Base-by-base conservation (phyloP, 2,888 invertebrate species). In the Limnephilus auricula region DNA sequence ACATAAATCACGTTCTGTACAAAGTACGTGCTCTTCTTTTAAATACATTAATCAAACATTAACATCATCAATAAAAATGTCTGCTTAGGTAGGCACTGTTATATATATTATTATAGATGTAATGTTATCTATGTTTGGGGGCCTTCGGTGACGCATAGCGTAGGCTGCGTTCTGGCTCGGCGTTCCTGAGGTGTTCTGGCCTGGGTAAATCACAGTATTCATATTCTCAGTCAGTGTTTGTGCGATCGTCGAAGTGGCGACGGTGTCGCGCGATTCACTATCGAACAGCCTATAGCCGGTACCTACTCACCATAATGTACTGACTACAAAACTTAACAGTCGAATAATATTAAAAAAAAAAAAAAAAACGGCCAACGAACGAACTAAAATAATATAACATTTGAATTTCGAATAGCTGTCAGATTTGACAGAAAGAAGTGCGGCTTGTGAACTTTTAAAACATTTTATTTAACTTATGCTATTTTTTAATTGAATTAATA, bases 221-320 rank as follows among this genome's bases (percentile, higher is more conserved):
- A 4, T 45, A 45, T 45, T 45, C 45, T 13, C 89, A 45, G 80
- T 50, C 89, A 89, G 89, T 89, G 89, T 89, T 89, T 89, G 89
- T 89, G 82, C 82, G 89, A 80, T 80, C 89, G 89, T 89, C 89
- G 80, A 50, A 50, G 89, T 82, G 89, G 89, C 82, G 89, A 82
- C 89, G 82, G 45, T 50, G 89, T 79, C 89, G 89, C 89, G 80
- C 80, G 80, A 32, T 32, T 31, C 80, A 89, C 82, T 82, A 37
- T 80, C 89, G 89, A 89, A 89, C 79, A 89, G 79, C 79, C 79
- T 89, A 34, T 89, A 40, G 40, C 80, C 89, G 80, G 89, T 89
- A 82, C 82, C 89, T 82, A 89, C 89, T 50, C 50, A 87, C 50
- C 32, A 13, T 32, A 31, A 25, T 82, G 18, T 50, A 65, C 65